Conservation (phyloP, 2,113 vertebrate genomes). For the Sigmodon hispidus region DNA sequence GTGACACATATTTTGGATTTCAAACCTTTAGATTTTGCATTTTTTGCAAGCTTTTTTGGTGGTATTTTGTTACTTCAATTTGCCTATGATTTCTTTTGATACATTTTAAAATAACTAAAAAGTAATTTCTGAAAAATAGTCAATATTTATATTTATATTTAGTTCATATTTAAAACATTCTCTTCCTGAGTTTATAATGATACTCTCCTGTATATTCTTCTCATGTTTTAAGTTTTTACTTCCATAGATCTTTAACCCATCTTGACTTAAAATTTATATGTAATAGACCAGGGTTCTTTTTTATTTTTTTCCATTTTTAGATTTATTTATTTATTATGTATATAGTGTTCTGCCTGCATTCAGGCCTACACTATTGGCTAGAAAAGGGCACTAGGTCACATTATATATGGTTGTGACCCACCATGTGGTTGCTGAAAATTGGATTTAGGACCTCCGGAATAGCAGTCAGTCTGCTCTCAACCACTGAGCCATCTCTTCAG, state of each 20-base stretch:
- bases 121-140: neutral
- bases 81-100: neutral
- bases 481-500: too few species aligned
- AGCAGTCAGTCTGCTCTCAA: too few species aligned
- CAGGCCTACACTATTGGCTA: too few species aligned
- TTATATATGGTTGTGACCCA: too few species aligned
- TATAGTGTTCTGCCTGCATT: too few species aligned
- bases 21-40: neutral
- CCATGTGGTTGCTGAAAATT: too few species aligned
- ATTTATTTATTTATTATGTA: too few species aligned
- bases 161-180: neutral
- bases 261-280: neutral
- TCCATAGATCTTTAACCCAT: neutral
- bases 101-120: neutral
- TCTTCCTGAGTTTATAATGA: constrained; percentile 24
- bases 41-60: neutral
- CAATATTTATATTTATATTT: constrained; percentile 18
- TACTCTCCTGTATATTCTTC: neutral
- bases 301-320: too few species aligned
- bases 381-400: too few species aligned
- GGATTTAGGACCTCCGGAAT: too few species aligned
- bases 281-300: too few species aligned
- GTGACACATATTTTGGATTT: neutral
- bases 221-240: neutral
- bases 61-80: neutral